These are phyloP conservation scores for Oryzias woworae DNA, from an alignment of 2,113 vertebrate species.

Conservation along the genomic window DNA sequence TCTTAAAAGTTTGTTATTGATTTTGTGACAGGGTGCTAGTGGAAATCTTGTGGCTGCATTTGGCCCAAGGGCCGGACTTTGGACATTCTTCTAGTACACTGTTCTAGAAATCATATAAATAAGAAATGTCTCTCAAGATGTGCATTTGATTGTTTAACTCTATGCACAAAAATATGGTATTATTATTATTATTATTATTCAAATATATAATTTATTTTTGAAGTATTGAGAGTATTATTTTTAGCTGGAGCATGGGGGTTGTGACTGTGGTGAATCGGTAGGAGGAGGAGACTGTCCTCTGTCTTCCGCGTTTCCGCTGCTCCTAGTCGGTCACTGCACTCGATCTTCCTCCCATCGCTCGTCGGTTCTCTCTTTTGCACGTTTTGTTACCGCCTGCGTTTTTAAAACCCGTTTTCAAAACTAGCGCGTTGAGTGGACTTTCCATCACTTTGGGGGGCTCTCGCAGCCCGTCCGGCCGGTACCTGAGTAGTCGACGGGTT, in stretches of 20 bases:
- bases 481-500: slow-evolving; percentile 38
- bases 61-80: no score
- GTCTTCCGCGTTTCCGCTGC: slow-evolving; percentile 59
- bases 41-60: no score
- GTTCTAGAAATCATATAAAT: no score
- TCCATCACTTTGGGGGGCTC: not conserved
- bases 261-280: slow-evolving; percentile 31
- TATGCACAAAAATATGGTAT: no score
- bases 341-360: slow-evolving; percentile 31
- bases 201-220: no score
- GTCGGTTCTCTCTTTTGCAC: not conserved
- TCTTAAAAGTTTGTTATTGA: no score
- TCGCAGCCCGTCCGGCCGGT: not conserved
- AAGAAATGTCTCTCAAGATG: no score
- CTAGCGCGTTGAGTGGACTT: not conserved
- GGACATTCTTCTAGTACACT: no score
- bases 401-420: not conserved
- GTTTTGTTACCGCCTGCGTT: slow-evolving; percentile 14
- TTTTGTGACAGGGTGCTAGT: no score
- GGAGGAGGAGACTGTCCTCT: slow-evolving; percentile 61
- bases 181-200: no score
- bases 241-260: slow-evolving; percentile 7
- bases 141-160: no score
- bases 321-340: slow-evolving; percentile 6
- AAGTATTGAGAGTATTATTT: no score